These are phyloP conservation scores for Corticium candelabrum DNA, from an alignment of 37 sponge, comb jelly and placozoan species.

Conservation along the genomic window DNA sequence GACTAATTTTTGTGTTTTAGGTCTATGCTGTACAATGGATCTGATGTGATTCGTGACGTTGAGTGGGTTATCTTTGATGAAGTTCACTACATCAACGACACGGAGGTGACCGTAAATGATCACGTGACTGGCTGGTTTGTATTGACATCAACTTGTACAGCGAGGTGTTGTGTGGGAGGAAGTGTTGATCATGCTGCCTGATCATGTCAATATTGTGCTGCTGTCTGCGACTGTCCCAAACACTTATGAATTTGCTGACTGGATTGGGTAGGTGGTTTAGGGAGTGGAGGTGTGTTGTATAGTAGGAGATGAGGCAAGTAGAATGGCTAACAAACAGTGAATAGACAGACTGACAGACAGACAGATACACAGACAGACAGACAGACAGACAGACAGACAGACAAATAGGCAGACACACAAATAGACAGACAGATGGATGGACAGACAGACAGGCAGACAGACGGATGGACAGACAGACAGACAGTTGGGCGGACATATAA, in stretches of 20 bases:
- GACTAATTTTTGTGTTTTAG: slow-evolving; percentile 23
- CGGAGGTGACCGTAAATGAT: slow-evolving; percentile 40
- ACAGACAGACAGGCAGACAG: no score
- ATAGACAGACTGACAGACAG: no score
- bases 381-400: not conserved
- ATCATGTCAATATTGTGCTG: slow-evolving; percentile 80
- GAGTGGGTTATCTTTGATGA: slow-evolving; percentile 99
- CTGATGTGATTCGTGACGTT: slow-evolving; percentile 88
- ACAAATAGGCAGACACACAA: no score
- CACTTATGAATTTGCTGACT: slow-evolving; percentile 94
- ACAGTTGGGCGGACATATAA: no score
- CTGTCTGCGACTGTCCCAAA: slow-evolving; percentile 98
- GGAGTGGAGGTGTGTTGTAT: no score
- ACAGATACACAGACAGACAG: no score
- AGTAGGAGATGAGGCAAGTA: no score
- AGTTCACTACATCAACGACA: slow-evolving; percentile 78
- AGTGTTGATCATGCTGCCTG: slow-evolving; percentile 95
- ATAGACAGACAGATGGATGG: no score
- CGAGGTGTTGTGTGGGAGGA: slow-evolving; percentile 99
- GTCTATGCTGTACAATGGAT: slow-evolving; percentile 97
- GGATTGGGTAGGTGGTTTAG: slow-evolving; percentile 74
- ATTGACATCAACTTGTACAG: slow-evolving; percentile 21
- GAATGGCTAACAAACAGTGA: no score
- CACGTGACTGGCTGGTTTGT: not conserved
- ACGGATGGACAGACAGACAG: no score